phyloP scores from a whole-genome alignment of 2,888 invertebrate genomes.

The Siphonodentalium dalli region DNA sequence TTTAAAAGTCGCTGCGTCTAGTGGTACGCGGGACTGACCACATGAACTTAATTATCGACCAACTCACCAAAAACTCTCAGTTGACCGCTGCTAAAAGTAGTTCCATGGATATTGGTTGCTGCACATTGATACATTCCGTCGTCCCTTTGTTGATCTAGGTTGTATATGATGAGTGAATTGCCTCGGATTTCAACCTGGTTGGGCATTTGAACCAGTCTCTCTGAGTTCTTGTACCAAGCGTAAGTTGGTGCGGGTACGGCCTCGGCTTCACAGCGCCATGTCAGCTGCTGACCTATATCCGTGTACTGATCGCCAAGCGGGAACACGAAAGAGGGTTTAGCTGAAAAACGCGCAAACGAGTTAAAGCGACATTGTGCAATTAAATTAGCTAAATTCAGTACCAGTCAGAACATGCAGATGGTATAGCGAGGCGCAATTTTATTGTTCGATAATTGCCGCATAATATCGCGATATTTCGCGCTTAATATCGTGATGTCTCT shows the following conservation, averaged over 20 bases:
- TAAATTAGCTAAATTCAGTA: too few relatives aligned
- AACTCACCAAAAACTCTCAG: constrained; percentile 82
- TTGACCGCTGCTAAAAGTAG: constrained; percentile 86
- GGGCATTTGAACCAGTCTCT: constrained; percentile 12
- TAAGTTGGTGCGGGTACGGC: constrained; percentile 39
- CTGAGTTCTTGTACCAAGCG: constrained; percentile 47
- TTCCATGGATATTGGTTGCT: constrained; percentile 78
- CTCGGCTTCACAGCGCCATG: constrained; percentile 57
- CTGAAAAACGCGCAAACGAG: constrained; percentile 35
- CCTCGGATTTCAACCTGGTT: constrained; percentile 31
- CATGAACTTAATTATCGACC: not conserved
- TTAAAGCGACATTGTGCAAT: too few relatives aligned
- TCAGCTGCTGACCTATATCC: constrained; percentile 50
- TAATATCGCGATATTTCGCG: too few relatives aligned
- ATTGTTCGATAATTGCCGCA: too few relatives aligned
- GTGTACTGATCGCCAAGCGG: constrained; percentile 54
- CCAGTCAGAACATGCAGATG: too few relatives aligned
- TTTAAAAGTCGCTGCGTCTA: not conserved
- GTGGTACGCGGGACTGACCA: not conserved
- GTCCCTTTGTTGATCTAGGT: constrained; percentile 69
- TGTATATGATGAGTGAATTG: constrained; percentile 43
- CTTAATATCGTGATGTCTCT: too few relatives aligned
- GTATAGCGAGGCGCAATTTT: too few relatives aligned
- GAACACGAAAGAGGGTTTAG: constrained; percentile 58
- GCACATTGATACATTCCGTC: constrained; percentile 95